Conservation (phyloP, 2,888 invertebrate species). For the Graphium colonna region DNA sequence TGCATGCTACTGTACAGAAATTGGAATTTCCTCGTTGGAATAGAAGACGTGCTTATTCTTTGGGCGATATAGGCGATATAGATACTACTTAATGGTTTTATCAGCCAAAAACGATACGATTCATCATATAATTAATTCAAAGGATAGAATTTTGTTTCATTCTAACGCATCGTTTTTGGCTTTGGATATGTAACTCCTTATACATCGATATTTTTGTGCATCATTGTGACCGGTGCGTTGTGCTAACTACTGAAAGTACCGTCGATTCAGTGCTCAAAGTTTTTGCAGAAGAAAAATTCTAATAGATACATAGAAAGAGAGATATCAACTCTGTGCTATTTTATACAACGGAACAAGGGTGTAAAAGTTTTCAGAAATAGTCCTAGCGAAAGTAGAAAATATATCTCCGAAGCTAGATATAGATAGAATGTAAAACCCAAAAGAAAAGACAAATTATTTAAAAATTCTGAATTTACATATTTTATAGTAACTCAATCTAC, state of each 20-base stretch:
- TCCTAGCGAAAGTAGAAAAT: constrained; percentile 22
- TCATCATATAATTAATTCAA: background rate
- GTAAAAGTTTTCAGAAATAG: constrained; percentile 21
- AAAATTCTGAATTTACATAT: no score
- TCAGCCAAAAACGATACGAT: constrained; percentile 14
- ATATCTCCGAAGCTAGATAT: constrained; percentile 33
- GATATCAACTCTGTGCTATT: constrained; percentile 56
- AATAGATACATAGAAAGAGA: constrained; percentile 41
- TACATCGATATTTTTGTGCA: constrained; percentile 57
- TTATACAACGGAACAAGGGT: constrained; percentile 46
- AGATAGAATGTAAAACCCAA: constrained; percentile 10
- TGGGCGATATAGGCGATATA: constrained; percentile 38
- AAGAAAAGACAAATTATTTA: no score
- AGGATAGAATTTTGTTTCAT: constrained; percentile 1
- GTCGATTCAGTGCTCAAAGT: constrained; percentile 57
- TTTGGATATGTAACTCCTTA: constrained; percentile 32
- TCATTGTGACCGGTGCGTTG: constrained; percentile 51
- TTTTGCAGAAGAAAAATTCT: constrained; percentile 36
- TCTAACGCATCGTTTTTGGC: constrained; percentile 51
- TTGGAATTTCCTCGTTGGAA: constrained; percentile 56
- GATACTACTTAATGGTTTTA: constrained; percentile 28
- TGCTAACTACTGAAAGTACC: constrained; percentile 56
- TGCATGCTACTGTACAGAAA: constrained; percentile 75
- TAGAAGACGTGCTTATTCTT: constrained; percentile 48
- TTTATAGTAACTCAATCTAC: no score